Conservation (phyloP, 2,888 invertebrate genomes). For the Crepidodera aurea region DNA sequence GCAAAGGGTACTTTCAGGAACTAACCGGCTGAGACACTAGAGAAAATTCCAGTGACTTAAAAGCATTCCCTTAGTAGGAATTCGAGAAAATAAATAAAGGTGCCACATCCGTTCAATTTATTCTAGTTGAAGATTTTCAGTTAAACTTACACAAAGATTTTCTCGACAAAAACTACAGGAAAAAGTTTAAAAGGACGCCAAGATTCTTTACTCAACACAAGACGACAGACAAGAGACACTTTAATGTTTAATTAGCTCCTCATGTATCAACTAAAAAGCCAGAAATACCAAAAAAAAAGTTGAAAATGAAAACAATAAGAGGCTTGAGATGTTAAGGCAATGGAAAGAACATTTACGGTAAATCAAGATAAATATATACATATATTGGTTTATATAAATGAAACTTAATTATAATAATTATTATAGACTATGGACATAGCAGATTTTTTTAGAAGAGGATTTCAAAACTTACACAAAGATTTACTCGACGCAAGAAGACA, state of each 20-base stretch:
- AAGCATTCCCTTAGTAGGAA: too few species aligned
- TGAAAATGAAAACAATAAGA: conserved; percentile 26
- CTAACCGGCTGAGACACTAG: too few species aligned
- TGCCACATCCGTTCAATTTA: too few species aligned
- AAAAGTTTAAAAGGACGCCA: conserved; percentile 25
- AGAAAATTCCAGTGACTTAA: too few species aligned
- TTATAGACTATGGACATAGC: conserved; percentile 38
- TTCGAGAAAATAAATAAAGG: too few species aligned
- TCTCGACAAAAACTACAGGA: conserved; percentile 36
- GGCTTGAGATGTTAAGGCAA: conserved; percentile 48
- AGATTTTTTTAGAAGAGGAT: conserved; percentile 45
- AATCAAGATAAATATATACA: too few species aligned
- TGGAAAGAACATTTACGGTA: too few species aligned
- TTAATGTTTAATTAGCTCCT: conserved; percentile 27
- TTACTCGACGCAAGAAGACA: conserved; percentile 32
- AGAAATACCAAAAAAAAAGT: background rate
- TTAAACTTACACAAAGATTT: conserved; percentile 33
- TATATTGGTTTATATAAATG: too few species aligned
- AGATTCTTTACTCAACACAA: conserved; percentile 24
- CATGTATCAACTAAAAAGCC: background rate
- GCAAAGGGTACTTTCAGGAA: too few species aligned
- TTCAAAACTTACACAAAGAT: too few species aligned
- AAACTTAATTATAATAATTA: conserved; percentile 44
- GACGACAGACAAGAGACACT: conserved; percentile 38
- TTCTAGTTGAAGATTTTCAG: too few species aligned